Evolutionary conservation across 2,797 vertebrate genomes (phyloP), one percentile per base, ranked within the genome.

Genomic region (Cuculus canorus): DNA sequence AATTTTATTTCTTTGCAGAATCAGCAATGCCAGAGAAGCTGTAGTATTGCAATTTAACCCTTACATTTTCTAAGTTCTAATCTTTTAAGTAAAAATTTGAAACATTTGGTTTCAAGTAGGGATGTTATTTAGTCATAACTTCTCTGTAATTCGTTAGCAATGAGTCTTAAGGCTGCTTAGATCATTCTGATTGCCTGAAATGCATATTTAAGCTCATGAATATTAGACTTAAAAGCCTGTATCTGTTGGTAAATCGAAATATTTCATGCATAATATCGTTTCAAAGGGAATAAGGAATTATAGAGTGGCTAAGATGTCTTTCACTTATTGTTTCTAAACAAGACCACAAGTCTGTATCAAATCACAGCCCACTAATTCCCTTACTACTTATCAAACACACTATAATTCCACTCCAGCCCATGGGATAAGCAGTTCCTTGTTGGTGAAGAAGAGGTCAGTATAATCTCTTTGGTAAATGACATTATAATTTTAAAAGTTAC

Each of bases 121-220:
- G 57, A 37, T 54, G 39, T 60, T 70, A 60, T 53, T 86, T 72
- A 53, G 11, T 54, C 11, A 7, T 41, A 61, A 35, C 2, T 41
- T 77, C 70, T 28, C 37, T 76, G 15, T 33, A 82, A 52, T 76
- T 90, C 48, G 6, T 75, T 65, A 79, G 8, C 19, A 69, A 43
- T 48, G 13, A 70, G 7, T 79, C 41, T 69, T 82, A 68, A 52
- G 45, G 25, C 12, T 71, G 39, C 48, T 82, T 50, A 8, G 8
- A 47, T 35, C 12, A 24, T 57, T 81, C 39, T 28, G 5, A 11
- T 52, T 56, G 8, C 8, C 30, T 56, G 52, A 87, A 88, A 81
- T 43, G 21, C 3, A 0, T 7, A 50, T 52, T 70, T 10, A 76
- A 59, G 53, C 28, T 71, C 0, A 1, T 65, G 8, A 43, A 15